These are phyloP conservation scores for Apoda limacodes DNA, from an alignment of 2,888 invertebrate species.

Conservation along the genomic window DNA sequence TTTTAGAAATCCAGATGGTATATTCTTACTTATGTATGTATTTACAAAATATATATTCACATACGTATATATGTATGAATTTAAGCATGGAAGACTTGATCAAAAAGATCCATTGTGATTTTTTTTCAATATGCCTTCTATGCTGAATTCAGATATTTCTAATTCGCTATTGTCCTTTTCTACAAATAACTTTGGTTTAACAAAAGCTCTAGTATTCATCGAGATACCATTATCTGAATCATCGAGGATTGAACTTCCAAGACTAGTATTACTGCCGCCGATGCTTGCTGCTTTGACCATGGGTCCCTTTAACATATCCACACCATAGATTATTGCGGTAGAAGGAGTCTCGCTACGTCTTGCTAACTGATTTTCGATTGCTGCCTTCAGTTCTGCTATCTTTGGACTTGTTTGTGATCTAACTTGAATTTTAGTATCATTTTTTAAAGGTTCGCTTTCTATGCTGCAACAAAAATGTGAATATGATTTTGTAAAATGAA, in stretches of 20 bases:
- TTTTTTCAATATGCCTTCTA: slow-evolving; percentile 39
- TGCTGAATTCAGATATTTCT: slow-evolving; percentile 55
- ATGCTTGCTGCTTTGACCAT: slow-evolving; percentile 33
- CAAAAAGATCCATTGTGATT: slow-evolving; percentile 33
- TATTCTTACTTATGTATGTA: too few species aligned
- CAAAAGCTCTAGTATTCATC: slow-evolving; percentile 32
- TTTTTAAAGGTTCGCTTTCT: slow-evolving; percentile 49
- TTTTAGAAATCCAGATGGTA: too few species aligned
- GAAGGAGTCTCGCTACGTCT: slow-evolving; percentile 44
- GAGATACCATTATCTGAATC: slow-evolving; percentile 44
- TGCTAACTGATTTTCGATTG: slow-evolving; percentile 66
- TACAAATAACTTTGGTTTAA: slow-evolving; percentile 33
- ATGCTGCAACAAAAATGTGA: slow-evolving; percentile 47
- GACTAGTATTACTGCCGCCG: slow-evolving; percentile 58
- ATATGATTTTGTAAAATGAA: too few species aligned
- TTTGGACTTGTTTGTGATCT: slow-evolving; percentile 62
- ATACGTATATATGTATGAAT: too few species aligned
- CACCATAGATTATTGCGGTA: slow-evolving; percentile 39
- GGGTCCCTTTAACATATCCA: slow-evolving; percentile 42
- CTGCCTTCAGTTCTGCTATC: slow-evolving; percentile 65
- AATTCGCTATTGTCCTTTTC: slow-evolving; percentile 55
- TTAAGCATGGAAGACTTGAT: too few species aligned
- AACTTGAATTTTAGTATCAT: slow-evolving; percentile 46
- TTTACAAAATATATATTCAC: too few species aligned
- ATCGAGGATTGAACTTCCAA: slow-evolving; percentile 60